Evolutionary conservation across 2,797 vertebrate genomes (phyloP).

Genomic region (Catostomus latipinnis): DNA sequence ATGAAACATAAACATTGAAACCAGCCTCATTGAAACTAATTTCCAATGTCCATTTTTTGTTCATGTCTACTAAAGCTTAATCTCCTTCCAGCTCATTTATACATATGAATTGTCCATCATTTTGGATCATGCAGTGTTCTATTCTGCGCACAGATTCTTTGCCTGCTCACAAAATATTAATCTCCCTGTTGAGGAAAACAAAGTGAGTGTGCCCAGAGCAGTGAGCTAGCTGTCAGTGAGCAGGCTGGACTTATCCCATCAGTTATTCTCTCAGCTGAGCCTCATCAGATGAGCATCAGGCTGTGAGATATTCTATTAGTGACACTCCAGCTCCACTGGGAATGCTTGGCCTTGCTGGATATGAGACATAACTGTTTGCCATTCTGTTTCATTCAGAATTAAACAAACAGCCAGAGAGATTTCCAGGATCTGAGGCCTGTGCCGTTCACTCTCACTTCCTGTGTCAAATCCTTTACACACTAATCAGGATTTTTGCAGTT

Average conservation of each 20-base stretch:
- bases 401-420: conserved; percentile 33
- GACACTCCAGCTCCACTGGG: conserved; percentile 35
- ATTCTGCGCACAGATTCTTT: conserved; percentile 31
- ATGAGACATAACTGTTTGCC: conserved; percentile 41
- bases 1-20: not conserved
- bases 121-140: conserved; percentile 1
- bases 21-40: not conserved
- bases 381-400: conserved; percentile 44
- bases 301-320: conserved; percentile 47
- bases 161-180: conserved; percentile 26
- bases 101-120: not conserved
- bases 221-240: conserved; percentile 36
- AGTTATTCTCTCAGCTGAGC: conserved; percentile 42
- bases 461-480: conserved; percentile 33
- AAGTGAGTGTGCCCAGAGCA: not conserved
- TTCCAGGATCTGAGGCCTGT: conserved; percentile 28
- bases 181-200: conserved; percentile 37
- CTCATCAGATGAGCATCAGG: conserved; percentile 36
- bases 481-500: conserved; percentile 24
- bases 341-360: conserved; percentile 31
- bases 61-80: not conserved
- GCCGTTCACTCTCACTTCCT: conserved; percentile 35
- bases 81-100: not conserved
- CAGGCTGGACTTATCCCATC: conserved; percentile 32
- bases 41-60: conserved; percentile 7